A percentile compares a stretch with the other conserved stretches of the same genome.
These are phyloP conservation scores for Eristalis tenax DNA, from an alignment of 2,888 invertebrate genomes.

Conservation along the genomic window DNA sequence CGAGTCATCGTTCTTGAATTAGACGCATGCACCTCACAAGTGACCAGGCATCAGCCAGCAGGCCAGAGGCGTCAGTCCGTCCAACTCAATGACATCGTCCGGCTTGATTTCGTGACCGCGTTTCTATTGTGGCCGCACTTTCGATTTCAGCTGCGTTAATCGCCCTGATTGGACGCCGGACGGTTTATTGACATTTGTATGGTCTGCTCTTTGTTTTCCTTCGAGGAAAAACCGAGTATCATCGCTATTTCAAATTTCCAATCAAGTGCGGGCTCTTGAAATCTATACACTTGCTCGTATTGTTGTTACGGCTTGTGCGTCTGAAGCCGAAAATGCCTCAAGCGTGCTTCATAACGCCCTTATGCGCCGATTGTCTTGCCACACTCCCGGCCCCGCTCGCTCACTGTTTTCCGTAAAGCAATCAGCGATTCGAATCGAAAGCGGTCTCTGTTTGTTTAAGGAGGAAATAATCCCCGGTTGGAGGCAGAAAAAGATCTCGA, in stretches of 20 bases:
- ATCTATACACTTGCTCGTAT: constrained; percentile 12
- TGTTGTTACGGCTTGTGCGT: background rate
- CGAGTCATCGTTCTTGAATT: background rate
- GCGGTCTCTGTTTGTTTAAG: constrained; percentile 4
- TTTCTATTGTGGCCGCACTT: background rate
- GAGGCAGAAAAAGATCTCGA: background rate
- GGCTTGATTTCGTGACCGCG: background rate
- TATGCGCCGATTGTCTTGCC: background rate
- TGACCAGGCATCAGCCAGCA: background rate
- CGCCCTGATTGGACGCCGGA: background rate
- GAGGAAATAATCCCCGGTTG: background rate
- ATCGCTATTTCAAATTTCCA: background rate
- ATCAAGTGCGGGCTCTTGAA: constrained; percentile 14
- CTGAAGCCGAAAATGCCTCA: background rate
- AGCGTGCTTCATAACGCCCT: background rate
- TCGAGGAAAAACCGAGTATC: background rate
- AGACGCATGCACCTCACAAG: background rate
- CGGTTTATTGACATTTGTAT: constrained; percentile 1
- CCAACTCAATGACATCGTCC: background rate
- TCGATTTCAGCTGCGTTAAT: background rate
- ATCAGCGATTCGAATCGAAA: background rate
- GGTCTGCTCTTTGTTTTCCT: background rate
- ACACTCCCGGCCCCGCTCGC: background rate
- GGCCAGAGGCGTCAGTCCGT: background rate
- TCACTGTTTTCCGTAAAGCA: background rate